A percentile compares a stretch with the other conserved stretches of the same genome.
Conservation (phyloP, 2,113 vertebrate species). For the Pangasianodon gigas region DNA sequence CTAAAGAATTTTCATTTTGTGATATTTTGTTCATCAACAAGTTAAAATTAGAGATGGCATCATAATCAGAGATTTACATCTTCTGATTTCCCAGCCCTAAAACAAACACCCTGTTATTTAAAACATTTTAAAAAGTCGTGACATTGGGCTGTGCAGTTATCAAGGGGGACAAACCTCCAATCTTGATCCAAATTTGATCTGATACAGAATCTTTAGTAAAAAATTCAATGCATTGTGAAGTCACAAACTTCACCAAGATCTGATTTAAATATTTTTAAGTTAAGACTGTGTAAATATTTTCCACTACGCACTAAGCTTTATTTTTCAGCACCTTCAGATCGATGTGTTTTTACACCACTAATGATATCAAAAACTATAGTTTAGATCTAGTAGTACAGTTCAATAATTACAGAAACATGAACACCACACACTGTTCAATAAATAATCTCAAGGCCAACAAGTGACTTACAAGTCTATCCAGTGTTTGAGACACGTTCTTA, state of each 20-base stretch:
- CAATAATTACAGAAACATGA: background rate
- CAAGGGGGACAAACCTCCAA: no score
- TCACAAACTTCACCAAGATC: background rate
- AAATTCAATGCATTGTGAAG: background rate
- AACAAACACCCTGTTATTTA: background rate
- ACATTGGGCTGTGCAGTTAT: background rate
- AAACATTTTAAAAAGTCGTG: no score
- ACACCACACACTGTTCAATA: background rate
- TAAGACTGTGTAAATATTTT: background rate
- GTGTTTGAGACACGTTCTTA: conserved; percentile 53
- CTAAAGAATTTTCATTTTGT: background rate
- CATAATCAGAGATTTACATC: background rate
- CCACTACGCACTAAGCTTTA: background rate
- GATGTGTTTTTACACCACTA: background rate
- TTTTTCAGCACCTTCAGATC: background rate
- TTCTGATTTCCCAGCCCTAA: background rate
- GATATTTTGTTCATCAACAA: background rate
- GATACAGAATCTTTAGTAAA: background rate
- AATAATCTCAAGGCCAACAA: background rate
- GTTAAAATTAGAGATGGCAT: background rate
- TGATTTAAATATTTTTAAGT: background rate
- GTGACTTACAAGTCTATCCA: conserved; percentile 67
- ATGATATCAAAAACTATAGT: background rate
- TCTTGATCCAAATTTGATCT: no score
- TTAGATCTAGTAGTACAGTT: background rate